Base-by-base conservation (phyloP, 1,140 invertebrate species). In the Ceratina australensis region DNA sequence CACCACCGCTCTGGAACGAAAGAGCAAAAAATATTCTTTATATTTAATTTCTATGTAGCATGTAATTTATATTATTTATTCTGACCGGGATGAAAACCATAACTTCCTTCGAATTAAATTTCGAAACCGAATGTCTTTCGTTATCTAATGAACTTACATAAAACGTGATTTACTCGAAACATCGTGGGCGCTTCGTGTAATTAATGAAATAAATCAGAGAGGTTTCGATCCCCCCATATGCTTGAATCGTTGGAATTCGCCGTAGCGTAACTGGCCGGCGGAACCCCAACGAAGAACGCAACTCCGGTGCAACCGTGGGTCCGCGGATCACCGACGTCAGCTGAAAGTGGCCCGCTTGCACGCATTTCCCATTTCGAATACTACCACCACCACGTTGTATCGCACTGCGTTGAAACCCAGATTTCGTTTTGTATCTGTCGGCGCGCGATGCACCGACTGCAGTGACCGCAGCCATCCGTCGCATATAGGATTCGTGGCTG, bases 1-100 rank as follows among this genome's bases (percentile, higher is more conserved):
- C 47, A 99, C 97, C 18, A 98, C 97, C 52, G 95, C 94, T 92
- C 96, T 97, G 91, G 73, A 92, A 90, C 77, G 28, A 52, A 47
- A 67, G 49, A 10, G 1, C 7, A 42, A 3, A 52, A 52, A 52
- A 10, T 10, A 10, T 10, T 10, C 10, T 5, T 3, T 10, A 2
- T 12, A 10, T 63, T 63, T 42, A 2, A 8, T 12, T 4, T 64
- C 61, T 33, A n/a, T n/a, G n/a, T n/a, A n/a, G n/a, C n/a, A n/a
- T n/a, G n/a, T n/a, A n/a, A n/a, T n/a, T n/a, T n/a, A n/a, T n/a
- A n/a, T n/a, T n/a, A n/a, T n/a, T n/a, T n/a, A n/a, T n/a, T n/a
- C n/a, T n/a, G n/a, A n/a, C n/a, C n/a, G n/a, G n/a, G n/a, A n/a
- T n/a, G n/a, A n/a, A n/a, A n/a, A n/a, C n/a, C n/a, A n/a, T n/a